phyloP scores from a whole-genome alignment of 2,113 vertebrate genomes.

The Picathartes gymnocephalus region DNA sequence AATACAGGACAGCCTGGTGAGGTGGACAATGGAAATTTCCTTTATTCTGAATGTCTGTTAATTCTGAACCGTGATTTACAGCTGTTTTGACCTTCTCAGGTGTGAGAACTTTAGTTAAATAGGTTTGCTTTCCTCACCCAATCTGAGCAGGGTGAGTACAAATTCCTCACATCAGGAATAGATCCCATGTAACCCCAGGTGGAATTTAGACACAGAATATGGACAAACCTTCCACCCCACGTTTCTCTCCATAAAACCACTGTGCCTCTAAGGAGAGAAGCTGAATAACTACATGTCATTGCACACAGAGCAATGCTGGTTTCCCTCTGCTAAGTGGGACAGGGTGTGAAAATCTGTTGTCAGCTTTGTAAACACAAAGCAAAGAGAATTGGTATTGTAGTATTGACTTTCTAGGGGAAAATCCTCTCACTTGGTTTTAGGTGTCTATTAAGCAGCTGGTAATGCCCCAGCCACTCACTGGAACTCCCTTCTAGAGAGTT shows the following conservation, averaged over 20 bases:
- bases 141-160: neutral
- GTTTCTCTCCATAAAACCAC: neutral
- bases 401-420: neutral
- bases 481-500: neutral
- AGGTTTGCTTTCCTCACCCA: neutral
- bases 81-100: neutral
- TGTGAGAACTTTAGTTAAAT: neutral
- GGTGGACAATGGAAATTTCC: neutral
- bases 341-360: neutral
- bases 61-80: neutral
- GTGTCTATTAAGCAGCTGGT: neutral
- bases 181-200: fast-evolving
- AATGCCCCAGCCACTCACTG: neutral
- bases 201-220: neutral
- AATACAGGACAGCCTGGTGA: neutral
- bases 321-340: neutral
- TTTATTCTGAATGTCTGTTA: neutral
- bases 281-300: neutral
- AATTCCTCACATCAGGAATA: neutral
- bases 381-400: neutral
- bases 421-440: neutral
- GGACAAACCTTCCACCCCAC: neutral
- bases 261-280: fast-evolving
- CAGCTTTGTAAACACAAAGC: neutral
- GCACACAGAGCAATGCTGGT: neutral